A percentile compares a stretch with the other conserved stretches of the same genome.
These are phyloP conservation scores for Caenorhabditis tropicalis DNA, from an alignment of 1,140 invertebrate genomes.

Conservation along the genomic window DNA sequence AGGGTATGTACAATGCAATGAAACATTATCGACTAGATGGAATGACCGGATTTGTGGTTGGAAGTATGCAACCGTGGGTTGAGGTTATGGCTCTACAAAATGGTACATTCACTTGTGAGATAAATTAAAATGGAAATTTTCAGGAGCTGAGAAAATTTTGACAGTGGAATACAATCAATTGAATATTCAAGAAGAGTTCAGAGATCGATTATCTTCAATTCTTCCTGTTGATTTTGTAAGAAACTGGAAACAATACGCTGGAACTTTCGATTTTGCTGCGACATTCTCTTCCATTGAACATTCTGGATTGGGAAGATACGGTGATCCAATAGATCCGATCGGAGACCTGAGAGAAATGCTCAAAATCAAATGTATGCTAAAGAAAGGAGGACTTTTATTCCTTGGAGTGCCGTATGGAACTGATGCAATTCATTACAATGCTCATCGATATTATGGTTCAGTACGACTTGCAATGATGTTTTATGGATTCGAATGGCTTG, in stretches of 20 bases:
- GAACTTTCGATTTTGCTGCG: slow-evolving; percentile 19
- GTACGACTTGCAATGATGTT: slow-evolving; percentile 29
- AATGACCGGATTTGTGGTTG: neutral
- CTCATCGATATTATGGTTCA: slow-evolving; percentile 28
- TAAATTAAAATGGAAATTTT: neutral
- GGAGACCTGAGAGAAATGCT: slow-evolving; percentile 34
- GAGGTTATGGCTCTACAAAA: slow-evolving; percentile 22
- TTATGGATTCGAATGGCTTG: neutral
- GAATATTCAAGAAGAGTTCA: neutral
- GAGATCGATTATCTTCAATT: neutral
- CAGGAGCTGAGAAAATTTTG: neutral
- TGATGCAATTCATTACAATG: slow-evolving; percentile 5
- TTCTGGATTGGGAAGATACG: slow-evolving; percentile 11
- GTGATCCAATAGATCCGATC: slow-evolving; percentile 38
- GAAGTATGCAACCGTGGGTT: slow-evolving; percentile 21
- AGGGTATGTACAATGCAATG: slow-evolving; percentile 2
- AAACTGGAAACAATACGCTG: neutral
- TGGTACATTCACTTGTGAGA: neutral
- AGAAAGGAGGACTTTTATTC: slow-evolving; percentile 44
- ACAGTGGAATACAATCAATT: neutral
- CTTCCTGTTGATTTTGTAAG: neutral
- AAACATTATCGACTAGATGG: neutral
- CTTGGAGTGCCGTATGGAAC: neutral
- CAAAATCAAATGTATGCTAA: slow-evolving; percentile 44
- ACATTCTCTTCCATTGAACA: slow-evolving; percentile 21